Base-by-base conservation (phyloP, 2,888 invertebrate species). In the Papilio demoleus region DNA sequence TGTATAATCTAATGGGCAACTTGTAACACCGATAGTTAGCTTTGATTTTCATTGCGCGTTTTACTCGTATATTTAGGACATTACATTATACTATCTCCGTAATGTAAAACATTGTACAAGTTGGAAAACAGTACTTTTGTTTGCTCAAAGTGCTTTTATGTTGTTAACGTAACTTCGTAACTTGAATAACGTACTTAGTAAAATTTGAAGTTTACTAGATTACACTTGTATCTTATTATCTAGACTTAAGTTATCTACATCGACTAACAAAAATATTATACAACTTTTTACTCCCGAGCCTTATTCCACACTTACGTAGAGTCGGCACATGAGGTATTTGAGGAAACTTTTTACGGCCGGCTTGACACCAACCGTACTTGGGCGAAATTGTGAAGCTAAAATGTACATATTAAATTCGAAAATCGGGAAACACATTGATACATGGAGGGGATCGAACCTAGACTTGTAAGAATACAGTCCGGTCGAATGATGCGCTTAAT, bases 111-210 rank as follows among this genome's bases (percentile, higher is more conserved):
- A 56, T 11, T 56, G 9, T 31, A n/a, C 31, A 53, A 27, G 31
- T 56, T 17, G 38, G 50, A 42, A 56, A 56, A 56, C 56, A 53
- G 12, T 17, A 38, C 27, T 40, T 53, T 31, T 56, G 53, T 56
- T 56, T 56, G 27, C 14, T 17, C 40, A 9, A 56, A 50, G 53
- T 40, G 53, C 22, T 40, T 53, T 53, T 38, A 56, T 12, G 50
- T 56, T 56, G 64, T 65, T 27, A 24, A 6, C 53, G 27, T 56
- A 65, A 65, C 40, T 56, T 42, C 14, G 40, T 65, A 56, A 65
- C 38, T 63, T 50, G 36, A 40, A 40, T 40, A 40, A 65, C 27
- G 1, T 64, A 64, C 50, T 53, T 64, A 42, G 56, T 53, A 11
- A 53, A 50, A 53, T 65, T 65, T 12, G 42, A 56, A 56, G 24